Evolutionary conservation across 2,797 vertebrate genomes (phyloP), one percentile per base, ranked within the genome.

Genomic region (Artibeus lituratus): DNA sequence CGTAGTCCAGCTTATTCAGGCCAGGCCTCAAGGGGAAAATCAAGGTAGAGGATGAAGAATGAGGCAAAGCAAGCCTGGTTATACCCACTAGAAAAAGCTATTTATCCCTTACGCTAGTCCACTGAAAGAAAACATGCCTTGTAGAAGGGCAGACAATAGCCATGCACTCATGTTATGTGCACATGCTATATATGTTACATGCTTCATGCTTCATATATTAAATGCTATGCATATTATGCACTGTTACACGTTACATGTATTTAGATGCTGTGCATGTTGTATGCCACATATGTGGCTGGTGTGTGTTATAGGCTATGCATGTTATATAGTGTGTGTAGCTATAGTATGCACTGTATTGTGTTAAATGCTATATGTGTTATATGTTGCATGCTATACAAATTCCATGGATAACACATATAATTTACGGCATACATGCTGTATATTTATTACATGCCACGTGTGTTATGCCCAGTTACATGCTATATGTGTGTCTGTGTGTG

Each of bases 271-370:
- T 55, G 9, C 10, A 47, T 37, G 0, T 86, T n/a, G 4, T 2
- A 15, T 57, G 44, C 7, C 65, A 15, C 44, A 8, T 4, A 21
- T 29, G 21, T 9, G 29, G 44, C 3, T 3, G 4, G 8, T 7
- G 1, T 89, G 72, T 47, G 32, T 37, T 5, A 42, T 39, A 9
- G 29, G 22, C 26, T 39, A 14, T 2, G 0, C 2, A 0, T 39
- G 37, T 55, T 44, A 10, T 18, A 67, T 18, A 3, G 19, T 73
- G 24, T 73, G 7, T 73, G 24, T 72, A 7, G 12, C 39, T 44
- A 10, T 16, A 44, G 22, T 22, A 72, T 42, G 22, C 24, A 72
- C 35, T 72, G 6, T 65, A 65, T 65, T 39, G 0, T 69, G n/a
- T 37, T 69, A 37, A 47, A 26, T 51, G n/a, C 26, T 59, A 2